A percentile compares a stretch with the other conserved stretches of the same genome.
Evolutionary conservation across 2,888 invertebrate genomes (phyloP).

Genomic region (Taphrorychus bicolor): DNA sequence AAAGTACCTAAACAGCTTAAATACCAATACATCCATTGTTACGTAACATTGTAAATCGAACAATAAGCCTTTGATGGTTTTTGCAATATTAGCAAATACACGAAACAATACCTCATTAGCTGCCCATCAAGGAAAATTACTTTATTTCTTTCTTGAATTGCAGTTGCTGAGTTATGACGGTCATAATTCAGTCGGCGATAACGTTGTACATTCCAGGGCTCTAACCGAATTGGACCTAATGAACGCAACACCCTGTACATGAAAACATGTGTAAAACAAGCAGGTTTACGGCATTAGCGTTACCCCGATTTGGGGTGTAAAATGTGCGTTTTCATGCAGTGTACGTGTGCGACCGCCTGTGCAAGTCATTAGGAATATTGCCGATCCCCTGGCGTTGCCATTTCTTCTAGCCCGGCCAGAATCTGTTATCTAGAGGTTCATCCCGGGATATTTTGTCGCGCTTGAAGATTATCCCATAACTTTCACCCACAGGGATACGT

Average conservation of each 20-base stretch:
- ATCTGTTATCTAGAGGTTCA: background rate
- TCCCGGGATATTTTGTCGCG: background rate
- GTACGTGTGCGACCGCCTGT: constrained; percentile 58
- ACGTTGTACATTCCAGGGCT: background rate
- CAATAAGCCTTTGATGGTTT: background rate
- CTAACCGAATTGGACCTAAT: background rate
- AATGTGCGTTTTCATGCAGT: constrained; percentile 60
- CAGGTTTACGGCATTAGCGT: constrained; percentile 40
- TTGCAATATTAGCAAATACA: background rate
- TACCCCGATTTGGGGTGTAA: constrained; percentile 46
- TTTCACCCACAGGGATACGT: no score
- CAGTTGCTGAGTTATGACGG: background rate
- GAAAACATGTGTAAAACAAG: constrained; percentile 42
- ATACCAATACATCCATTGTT: background rate
- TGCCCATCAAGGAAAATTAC: background rate
- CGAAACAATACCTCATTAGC: background rate
- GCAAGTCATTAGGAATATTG: constrained; percentile 63
- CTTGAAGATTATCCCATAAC: no score
- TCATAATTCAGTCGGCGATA: background rate
- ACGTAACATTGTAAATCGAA: background rate
- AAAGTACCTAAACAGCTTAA: background rate
- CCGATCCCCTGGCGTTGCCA: constrained; percentile 51
- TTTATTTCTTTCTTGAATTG: background rate
- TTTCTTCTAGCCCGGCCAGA: background rate
- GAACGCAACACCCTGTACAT: constrained; percentile 28